Base-by-base conservation (phyloP, 2,888 invertebrate species). In the Apamea monoglypha region DNA sequence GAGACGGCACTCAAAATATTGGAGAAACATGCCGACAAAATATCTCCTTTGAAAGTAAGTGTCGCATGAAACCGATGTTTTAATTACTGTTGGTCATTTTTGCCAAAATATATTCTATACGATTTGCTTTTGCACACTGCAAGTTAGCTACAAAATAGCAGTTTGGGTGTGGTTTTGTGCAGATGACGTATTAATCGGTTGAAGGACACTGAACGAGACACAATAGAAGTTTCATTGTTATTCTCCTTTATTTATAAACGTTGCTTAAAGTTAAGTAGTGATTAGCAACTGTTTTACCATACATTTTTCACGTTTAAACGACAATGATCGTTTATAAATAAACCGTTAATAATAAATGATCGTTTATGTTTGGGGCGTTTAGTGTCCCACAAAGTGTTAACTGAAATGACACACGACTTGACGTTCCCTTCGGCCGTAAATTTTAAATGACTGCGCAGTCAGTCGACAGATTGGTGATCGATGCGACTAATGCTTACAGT, bases 1-100 rank as follows among this genome's bases (percentile, higher is more conserved):
- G 98, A 98, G 89, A 97, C 98, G 76, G 99, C 99, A 14, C 95
- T 99, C 10, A 96, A 97, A 85, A 96, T 99, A 77, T 95, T 99
- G 61, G 98, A 99, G 90, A 98, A 98, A 87, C 98, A 99, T 94
- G 98, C 99, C 0, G 97, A 98, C 18, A 98, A 98, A 94, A 98
- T 99, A 90, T 98, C 99, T 90, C 98, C 99, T 0, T 94, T 98
- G 18, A 98, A 98, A 95, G 98, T 98, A 92, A 86, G 91, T 88
- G 50, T 67, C 29, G 25, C n/a, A 44, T n/a, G 25, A 8, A 18
- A 44, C 25, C 44, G 0, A 47, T 47, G 0, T 32, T 70, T 25
- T 25, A 0, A 16, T 32, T 25, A 70, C 25, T 69, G 14, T 29
- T 47, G 29, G 0, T 2, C 6, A 29, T 47, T 47, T 21, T 68